These are phyloP conservation scores for Pseudochromis fuscus DNA, from an alignment of 2,797 vertebrate genomes.

Conservation along the genomic window DNA sequence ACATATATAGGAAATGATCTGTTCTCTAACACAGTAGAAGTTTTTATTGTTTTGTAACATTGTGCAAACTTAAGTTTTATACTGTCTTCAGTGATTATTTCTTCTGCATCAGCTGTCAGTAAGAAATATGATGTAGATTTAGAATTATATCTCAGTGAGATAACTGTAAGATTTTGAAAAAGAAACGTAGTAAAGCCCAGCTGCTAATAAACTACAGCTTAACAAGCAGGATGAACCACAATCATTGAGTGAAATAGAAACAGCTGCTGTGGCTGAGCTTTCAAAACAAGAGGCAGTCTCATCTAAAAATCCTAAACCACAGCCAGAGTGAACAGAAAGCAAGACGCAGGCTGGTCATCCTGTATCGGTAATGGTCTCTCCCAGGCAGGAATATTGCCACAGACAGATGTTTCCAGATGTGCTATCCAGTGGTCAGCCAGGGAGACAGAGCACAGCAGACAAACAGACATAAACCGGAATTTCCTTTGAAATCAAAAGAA, in stretches of 20 bases:
- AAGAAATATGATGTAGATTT: no score
- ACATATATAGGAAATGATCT: background rate
- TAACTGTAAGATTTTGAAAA: no score
- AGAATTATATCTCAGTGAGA: no score
- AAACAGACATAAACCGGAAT: background rate
- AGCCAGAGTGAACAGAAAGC: background rate
- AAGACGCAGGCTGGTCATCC: background rate
- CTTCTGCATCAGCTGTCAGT: background rate
- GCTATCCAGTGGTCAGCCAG: background rate
- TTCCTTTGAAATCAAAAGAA: background rate
- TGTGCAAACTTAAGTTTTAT: background rate
- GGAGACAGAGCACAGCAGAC: background rate
- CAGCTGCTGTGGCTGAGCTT: background rate
- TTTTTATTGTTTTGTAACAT: conserved; percentile 1
- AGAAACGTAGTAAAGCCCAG: no score
- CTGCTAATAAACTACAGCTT: background rate
- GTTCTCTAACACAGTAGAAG: background rate
- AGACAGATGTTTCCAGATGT: conserved; percentile 5
- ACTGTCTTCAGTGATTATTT: background rate
- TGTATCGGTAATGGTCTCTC: background rate
- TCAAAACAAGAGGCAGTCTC: background rate
- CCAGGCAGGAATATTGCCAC: background rate
- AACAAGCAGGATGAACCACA: background rate
- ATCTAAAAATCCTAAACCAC: background rate
- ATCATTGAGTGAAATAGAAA: background rate